These are phyloP conservation scores for Tetropium fuscum DNA, from an alignment of 2,888 invertebrate species.

Conservation along the genomic window DNA sequence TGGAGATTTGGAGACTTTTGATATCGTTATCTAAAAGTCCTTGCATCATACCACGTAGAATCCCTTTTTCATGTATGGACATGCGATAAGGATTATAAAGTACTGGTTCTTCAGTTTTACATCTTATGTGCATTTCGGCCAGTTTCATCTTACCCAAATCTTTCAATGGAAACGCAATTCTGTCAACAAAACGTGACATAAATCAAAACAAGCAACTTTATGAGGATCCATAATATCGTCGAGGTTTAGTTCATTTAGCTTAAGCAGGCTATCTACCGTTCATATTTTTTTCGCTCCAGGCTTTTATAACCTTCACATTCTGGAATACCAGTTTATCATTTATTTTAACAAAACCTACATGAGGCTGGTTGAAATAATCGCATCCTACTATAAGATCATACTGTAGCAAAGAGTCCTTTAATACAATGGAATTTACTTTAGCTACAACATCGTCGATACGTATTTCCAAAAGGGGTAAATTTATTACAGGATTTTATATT, in stretches of 20 bases:
- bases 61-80: slow-evolving; percentile 27
- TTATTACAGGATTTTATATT: no score
- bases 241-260: no score
- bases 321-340: background rate
- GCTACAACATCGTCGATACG: no score
- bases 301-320: background rate
- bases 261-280: no score
- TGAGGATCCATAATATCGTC: background rate
- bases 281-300: no score
- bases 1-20: slow-evolving; percentile 33
- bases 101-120: slow-evolving; percentile 14
- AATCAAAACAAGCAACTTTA: background rate
- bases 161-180: background rate
- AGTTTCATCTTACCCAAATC: slow-evolving; percentile 13
- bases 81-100: slow-evolving; percentile 33
- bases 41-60: slow-evolving; percentile 30
- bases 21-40: slow-evolving; percentile 34
- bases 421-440: no score
- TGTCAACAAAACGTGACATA: no score
- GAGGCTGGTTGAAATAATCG: background rate
- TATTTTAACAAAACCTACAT: background rate
- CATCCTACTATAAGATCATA: background rate
- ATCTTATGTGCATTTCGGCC: slow-evolving; percentile 19
- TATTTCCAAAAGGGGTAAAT: no score
- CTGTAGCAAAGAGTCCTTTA: background rate